Percentiles rank a stretch among this genome's conserved stretches.
Evolutionary conservation across 2,797 vertebrate genomes (phyloP).

Genomic region (Pelobates cultripes): DNA sequence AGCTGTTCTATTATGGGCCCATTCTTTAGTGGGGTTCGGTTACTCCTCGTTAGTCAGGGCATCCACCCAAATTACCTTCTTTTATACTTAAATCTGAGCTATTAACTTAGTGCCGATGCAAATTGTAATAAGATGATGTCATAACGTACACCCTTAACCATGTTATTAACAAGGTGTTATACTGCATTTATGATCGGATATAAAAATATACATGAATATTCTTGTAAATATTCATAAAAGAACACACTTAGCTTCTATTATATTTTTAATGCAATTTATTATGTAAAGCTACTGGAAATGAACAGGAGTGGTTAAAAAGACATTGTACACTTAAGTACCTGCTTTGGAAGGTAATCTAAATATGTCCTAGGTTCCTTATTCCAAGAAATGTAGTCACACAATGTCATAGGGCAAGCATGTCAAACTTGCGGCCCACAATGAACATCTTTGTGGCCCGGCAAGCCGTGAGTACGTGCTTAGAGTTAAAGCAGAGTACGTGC

Average conservation of each 20-base stretch:
- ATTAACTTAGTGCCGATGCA: neutral
- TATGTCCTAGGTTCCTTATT: too few relatives aligned
- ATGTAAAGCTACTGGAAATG: constrained; percentile 3
- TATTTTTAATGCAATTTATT: constrained; percentile 3
- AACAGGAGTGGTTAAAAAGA: neutral
- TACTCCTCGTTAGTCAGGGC: constrained; percentile 3
- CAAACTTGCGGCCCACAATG: too few relatives aligned
- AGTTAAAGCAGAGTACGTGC: too few relatives aligned
- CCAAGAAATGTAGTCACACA: too few relatives aligned
- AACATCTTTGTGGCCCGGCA: too few relatives aligned
- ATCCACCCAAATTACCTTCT: neutral
- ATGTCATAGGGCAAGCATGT: too few relatives aligned
- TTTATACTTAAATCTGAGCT: neutral
- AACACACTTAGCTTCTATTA: neutral
- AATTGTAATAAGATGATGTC: constrained; percentile 1
- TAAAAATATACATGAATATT: constrained; percentile 5
- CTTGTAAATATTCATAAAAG: constrained; percentile 5
- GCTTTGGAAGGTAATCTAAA: too few relatives aligned
- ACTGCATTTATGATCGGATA: constrained; percentile 7
- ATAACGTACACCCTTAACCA: neutral
- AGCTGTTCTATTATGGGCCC: neutral
- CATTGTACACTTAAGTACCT: too few relatives aligned
- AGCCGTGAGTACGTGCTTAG: too few relatives aligned
- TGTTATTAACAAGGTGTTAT: constrained; percentile 1
- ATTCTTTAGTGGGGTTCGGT: neutral